Evolutionary conservation across 2,797 vertebrate genomes (phyloP), one percentile per base, ranked within the genome.

Genomic region (Rhinoraja longicauda): DNA sequence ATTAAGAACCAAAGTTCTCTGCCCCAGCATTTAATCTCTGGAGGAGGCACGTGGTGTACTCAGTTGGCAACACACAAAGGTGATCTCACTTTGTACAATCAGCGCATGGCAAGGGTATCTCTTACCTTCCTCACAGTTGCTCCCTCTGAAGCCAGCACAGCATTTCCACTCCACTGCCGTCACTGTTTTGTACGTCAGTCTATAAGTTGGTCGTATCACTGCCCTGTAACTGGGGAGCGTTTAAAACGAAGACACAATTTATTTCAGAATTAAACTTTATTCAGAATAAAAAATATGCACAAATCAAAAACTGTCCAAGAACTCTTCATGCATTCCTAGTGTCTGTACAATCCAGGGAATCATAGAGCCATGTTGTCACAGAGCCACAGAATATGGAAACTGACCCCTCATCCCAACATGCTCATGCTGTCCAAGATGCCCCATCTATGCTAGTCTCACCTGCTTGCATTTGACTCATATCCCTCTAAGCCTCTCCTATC

Each of bases 111-210:
- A 62, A 1, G 17, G 6, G n/a, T 9, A 62, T 0, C 5, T 93
- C 95, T 95, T 96, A 99, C 98, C 98, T 97, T 98, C 97, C 93
- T 98, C 96, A 73, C 98, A 99, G 95, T 95, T 96, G 0, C 94
- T 29, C 0, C 98, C 98, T 0, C 94, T 92, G 94, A 97, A 98
- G 24, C 98, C 98, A 0, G 98, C 97, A 94, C 98, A 99, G 96
- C 98, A 99, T 90, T 96, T 98, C 98, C 98, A 99, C 94, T 99
- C 98, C 67, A 98, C 96, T 1, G 97, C 95, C 0, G 98, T 98
- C 94, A 98, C 94, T 0, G 97, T 98, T 95, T 97, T 98, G 95
- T 98, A 98, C 90, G 97, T 96, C 93, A 98, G 95, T 94, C 97
- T 98, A 94, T 98, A 99, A 4, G 97, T 97, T 9, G 98, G 98